Evolutionary conservation across 2,797 vertebrate genomes (phyloP).

Genomic region (Brachyalestes nurse): DNA sequence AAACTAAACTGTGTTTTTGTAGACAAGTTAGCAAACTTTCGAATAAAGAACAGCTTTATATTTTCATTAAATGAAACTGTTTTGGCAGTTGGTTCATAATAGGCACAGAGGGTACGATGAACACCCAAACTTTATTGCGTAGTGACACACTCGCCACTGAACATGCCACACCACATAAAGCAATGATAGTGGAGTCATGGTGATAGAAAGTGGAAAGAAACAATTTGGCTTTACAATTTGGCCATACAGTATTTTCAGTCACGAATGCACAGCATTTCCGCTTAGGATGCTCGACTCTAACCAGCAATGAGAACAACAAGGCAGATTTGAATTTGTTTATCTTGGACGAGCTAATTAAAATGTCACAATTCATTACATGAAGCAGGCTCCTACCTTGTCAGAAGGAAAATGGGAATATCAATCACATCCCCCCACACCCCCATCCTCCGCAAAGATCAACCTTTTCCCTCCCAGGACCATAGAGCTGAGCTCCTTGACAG

Average conservation of each 20-base stretch:
- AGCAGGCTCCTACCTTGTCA: slow-evolving; percentile 78
- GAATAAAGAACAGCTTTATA: no score
- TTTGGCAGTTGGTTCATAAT: no score
- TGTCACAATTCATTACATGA: slow-evolving; percentile 83
- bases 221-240: neutral
- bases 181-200: no score
- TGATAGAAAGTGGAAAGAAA: no score
- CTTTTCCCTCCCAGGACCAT: neutral
- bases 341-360: slow-evolving; percentile 81
- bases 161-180: no score
- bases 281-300: neutral
- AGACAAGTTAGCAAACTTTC: no score
- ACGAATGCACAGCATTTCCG: slow-evolving; percentile 10
- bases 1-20: no score
- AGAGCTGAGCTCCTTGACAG: slow-evolving; percentile 20
- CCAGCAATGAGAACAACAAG: slow-evolving; percentile 57
- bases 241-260: neutral
- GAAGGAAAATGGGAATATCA: slow-evolving; percentile 82
- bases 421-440: slow-evolving; percentile 75
- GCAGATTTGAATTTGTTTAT: slow-evolving; percentile 77
- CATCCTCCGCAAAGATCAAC: slow-evolving; percentile 58
- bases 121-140: no score
- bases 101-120: no score
- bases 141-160: no score
- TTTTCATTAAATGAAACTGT: no score